phyloP scores from a whole-genome alignment of 1,140 invertebrate species.

The Patella vulgata region DNA sequence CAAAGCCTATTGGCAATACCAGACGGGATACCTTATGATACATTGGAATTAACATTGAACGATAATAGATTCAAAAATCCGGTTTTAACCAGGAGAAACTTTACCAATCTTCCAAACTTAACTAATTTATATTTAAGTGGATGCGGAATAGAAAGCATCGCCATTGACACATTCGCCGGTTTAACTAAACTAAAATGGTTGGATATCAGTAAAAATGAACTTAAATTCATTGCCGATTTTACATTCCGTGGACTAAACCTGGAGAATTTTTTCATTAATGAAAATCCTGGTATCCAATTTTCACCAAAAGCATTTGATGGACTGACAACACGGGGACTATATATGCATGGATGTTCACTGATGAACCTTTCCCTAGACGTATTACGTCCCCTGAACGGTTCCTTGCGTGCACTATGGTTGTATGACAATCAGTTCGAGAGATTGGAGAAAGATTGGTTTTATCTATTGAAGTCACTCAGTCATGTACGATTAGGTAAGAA shows the following conservation, averaged over 20 bases:
- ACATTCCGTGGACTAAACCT: conserved; percentile 62
- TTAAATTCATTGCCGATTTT: conserved; percentile 54
- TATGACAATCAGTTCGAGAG: conserved; percentile 59
- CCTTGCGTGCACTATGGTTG: conserved; percentile 59
- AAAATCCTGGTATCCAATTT: conserved; percentile 58
- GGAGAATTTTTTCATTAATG: conserved; percentile 62
- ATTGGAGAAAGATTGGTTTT: conserved; percentile 48
- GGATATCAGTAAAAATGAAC: conserved; percentile 63
- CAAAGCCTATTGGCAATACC: conserved; percentile 56
- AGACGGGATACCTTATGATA: conserved; percentile 55
- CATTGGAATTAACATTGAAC: conserved; percentile 60
- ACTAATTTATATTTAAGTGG: conserved; percentile 61
- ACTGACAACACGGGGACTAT: conserved; percentile 58
- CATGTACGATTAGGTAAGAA: conserved; percentile 61
- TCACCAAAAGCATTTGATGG: conserved; percentile 56
- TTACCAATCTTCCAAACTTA: conserved; percentile 48
- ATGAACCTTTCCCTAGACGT: conserved; percentile 50
- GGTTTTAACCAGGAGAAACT: conserved; percentile 50
- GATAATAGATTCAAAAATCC: conserved; percentile 56
- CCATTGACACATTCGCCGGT: conserved; percentile 59
- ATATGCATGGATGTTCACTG: conserved; percentile 61
- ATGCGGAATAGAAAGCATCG: conserved; percentile 62
- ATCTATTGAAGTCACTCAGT: conserved; percentile 53
- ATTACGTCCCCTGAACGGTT: conserved; percentile 57
- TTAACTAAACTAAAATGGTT: conserved; percentile 59